Evolutionary conservation across 2,888 invertebrate genomes (phyloP), one percentile per base, ranked within the genome.

Genomic region (Dichetophora obliterata): DNA sequence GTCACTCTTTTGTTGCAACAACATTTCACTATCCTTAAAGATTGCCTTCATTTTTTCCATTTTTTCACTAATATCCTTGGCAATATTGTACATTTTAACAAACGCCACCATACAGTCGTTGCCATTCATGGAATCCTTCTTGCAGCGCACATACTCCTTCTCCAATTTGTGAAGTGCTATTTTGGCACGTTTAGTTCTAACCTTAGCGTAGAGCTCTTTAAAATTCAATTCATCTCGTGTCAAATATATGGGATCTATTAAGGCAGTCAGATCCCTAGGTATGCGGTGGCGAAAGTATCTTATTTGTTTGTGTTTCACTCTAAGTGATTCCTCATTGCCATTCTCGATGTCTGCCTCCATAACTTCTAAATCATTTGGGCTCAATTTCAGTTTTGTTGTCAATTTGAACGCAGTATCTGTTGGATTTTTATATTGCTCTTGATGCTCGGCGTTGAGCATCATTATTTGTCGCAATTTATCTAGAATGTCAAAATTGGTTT

Each of bases 31-130:
- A 14, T 84, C 86, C 19, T 81, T 82, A 27, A 89, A 85, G 24
- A 88, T 83, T 9, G 81, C 82, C 71, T 86, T 85, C 87, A 89
- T 87, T 80, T 84, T 85, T 22, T 86, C 84, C 83, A 88, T 84
- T 80, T 85, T 85, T 57, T 86, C 84, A 52, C 84, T 84, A 2
- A 89, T 84, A n/a, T 88, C 86, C 61, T 83, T 85, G 48, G 85
- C 86, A 76, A 88, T 81, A 24, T 86, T 82, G 72, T 88, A 87
- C 85, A 89, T 85, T 69, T 85, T 84, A 68, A 82, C 77, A 75
- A 88, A 89, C 6, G 84, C 85, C 2, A 81, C 79, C 84, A 86
- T 85, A 72, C 89, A 89, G 14, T 85, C 84, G 16, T 82, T 82
- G 4, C 83, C 80, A 27, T 75, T 74, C 5, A 57, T 59, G 0